Evolutionary conservation across 2,888 invertebrate species (phyloP), one percentile per base, ranked within the genome.

Genomic region (Zonitis immaculata): DNA sequence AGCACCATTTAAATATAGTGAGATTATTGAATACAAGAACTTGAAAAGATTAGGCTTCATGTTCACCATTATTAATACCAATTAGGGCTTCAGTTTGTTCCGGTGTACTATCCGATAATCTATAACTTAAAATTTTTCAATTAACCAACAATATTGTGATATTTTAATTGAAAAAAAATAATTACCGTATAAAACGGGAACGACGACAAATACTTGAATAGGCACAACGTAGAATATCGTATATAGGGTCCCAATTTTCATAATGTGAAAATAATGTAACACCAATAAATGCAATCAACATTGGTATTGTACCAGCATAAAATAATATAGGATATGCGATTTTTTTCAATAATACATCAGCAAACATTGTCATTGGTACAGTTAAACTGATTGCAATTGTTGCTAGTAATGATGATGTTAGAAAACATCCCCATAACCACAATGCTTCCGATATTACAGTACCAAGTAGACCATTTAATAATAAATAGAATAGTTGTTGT

Each of bases 341-440:
- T 63, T 81, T 79, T 72, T 87, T 87, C 39, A 90, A 74, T 47
- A 89, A 70, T 35, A 88, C 82, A 76, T 95, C 95, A 62, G 89
- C 91, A 62, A 90, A 77, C 83, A 94, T 89, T 28, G 93, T 87
- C 77, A 97, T 81, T 49, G 97, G 97, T 73, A 93, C 88, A 58
- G 89, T 89, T 65, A 96, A 78, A 62, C 90, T 89, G 59, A 95
- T 83, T 52, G 93, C 85, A 66, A 94, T 76, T 1, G 93, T 94
- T 22, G 93, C 96, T 65, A 93, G 88, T 44, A 92, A 80, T 0
- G 93, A 88, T 11, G 95, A 95, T 14, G 97, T 97, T 65, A 97
- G 78, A 66, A 95, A 94, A 66, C 93, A 90, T 46, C 95, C 97
- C 92, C 94, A 94, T 42, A 96, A 79, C 95, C 95, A 96, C 44